A percentile compares a stretch with the other conserved stretches of the same genome.
Evolutionary conservation across 2,797 vertebrate species (phyloP).

Genomic region (Carcharodon carcharias): DNA sequence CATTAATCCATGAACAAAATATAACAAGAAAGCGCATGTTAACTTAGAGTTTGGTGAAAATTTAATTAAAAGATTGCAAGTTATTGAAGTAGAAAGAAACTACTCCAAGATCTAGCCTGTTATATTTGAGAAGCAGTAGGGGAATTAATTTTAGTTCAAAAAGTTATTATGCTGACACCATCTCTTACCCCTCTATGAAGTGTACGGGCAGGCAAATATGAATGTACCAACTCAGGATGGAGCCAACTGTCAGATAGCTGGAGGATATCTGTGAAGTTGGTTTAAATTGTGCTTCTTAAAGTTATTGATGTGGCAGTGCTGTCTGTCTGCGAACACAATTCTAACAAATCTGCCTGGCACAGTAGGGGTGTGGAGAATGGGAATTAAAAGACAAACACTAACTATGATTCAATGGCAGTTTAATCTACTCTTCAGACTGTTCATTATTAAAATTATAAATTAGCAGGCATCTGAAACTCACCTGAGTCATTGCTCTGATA

Average conservation of each 20-base stretch:
- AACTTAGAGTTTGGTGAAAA: not conserved
- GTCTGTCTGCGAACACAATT: not conserved
- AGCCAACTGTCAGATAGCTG: not conserved
- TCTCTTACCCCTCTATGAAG: not conserved
- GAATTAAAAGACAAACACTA: not conserved
- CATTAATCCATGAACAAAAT: not conserved
- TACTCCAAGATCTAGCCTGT: not conserved
- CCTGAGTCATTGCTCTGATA: constrained; percentile 80
- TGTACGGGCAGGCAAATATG: not conserved
- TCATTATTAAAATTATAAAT: not conserved
- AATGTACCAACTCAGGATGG: not conserved
- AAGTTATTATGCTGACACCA: not conserved
- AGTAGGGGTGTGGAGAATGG: not conserved
- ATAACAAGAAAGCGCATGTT: not conserved
- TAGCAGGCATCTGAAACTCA: constrained; percentile 43
- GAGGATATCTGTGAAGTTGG: not conserved
- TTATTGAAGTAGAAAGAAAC: not conserved
- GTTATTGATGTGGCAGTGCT: not conserved
- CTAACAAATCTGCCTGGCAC: not conserved
- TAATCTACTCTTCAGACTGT: not conserved
- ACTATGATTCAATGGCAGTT: not conserved
- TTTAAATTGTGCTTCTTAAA: not conserved
- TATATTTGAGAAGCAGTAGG: not conserved
- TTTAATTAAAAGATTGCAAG: not conserved
- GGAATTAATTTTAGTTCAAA: not conserved